phyloP scores from a whole-genome alignment of 53 echinoderm and acorn worm genomes.

The Astropecten irregularis region DNA sequence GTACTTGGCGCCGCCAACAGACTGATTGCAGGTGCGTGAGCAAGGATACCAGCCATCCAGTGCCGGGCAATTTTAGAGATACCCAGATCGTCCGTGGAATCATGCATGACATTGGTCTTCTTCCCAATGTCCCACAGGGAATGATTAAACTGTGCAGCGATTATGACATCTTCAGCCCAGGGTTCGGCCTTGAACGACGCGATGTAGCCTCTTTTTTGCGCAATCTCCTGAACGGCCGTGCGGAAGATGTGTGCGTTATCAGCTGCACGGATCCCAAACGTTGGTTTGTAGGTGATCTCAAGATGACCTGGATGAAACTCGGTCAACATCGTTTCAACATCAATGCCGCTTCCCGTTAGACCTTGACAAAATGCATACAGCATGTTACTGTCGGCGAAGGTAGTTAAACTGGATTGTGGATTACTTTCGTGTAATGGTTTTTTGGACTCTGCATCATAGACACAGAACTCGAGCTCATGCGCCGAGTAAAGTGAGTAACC shows the following conservation, averaged over 20 bases:
- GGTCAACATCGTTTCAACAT: constrained; percentile 4
- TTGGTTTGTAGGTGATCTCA: constrained; percentile 32
- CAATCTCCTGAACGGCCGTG: constrained; percentile 31
- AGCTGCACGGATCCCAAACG: constrained; percentile 36
- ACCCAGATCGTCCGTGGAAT: constrained; percentile 37
- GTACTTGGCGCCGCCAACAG: constrained; percentile 63
- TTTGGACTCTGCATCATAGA: not conserved
- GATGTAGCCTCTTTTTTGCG: not conserved
- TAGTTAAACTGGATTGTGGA: not conserved
- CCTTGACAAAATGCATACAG: not conserved
- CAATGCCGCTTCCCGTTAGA: not conserved
- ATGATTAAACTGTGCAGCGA: constrained; percentile 35
- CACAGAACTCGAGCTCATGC: constrained; percentile 29
- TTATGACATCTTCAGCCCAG: not conserved
- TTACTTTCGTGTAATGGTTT: not conserved
- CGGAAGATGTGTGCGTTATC: constrained; percentile 37
- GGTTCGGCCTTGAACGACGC: constrained; percentile 47
- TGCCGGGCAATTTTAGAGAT: constrained; percentile 64
- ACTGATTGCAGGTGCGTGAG: constrained; percentile 70
- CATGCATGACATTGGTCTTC: constrained; percentile 55
- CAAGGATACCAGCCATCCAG: constrained; percentile 82
- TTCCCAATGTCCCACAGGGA: constrained; percentile 61
- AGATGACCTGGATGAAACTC: constrained; percentile 9
- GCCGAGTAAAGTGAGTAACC: constrained; percentile 27
- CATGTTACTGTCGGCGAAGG: not conserved